Percentiles rank a stretch among this genome's conserved stretches.
These are phyloP conservation scores for Drosophila borborema DNA, from an alignment of 2,888 invertebrate species.

Conservation along the genomic window DNA sequence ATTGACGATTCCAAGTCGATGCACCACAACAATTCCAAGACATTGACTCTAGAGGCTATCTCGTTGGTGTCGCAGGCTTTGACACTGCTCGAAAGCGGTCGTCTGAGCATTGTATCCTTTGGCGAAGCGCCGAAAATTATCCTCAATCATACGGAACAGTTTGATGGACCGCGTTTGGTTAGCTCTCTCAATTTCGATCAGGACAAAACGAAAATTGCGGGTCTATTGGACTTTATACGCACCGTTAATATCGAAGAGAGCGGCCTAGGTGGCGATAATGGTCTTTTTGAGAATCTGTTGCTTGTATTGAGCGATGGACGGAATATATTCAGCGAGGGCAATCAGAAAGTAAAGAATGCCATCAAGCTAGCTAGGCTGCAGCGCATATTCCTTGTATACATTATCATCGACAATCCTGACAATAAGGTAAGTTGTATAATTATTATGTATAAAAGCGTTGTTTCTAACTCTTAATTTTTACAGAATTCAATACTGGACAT, in stretches of 20 bases:
- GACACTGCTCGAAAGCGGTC: conserved; percentile 96
- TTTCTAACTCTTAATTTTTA: conserved; percentile 64
- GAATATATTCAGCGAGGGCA: conserved; percentile 95
- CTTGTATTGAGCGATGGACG: conserved; percentile 98
- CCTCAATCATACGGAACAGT: conserved; percentile 94
- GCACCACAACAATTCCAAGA: conserved; percentile 95
- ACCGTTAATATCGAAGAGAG: conserved; percentile 87
- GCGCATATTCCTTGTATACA: conserved; percentile 96
- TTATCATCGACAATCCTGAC: conserved; percentile 97
- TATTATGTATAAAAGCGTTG: neutral
- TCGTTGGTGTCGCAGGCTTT: conserved; percentile 96
- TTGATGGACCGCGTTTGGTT: conserved; percentile 92
- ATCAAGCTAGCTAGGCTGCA: conserved; percentile 92
- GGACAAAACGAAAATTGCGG: conserved; percentile 94
- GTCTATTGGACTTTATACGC: conserved; percentile 92
- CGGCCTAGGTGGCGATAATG: conserved; percentile 83
- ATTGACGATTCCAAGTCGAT: conserved; percentile 97
- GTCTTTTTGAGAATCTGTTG: conserved; percentile 88
- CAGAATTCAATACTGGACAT: conserved; percentile 97
- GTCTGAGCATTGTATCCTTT: conserved; percentile 95
- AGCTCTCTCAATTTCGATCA: conserved; percentile 95
- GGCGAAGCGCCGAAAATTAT: conserved; percentile 94
- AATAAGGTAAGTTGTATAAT: conserved; percentile 89
- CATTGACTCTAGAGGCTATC: conserved; percentile 97
- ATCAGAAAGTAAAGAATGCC: conserved; percentile 90